These are phyloP conservation scores for Phenganax stokvisi DNA, from an alignment of 92 coral and sea anemone genomes.

Conservation along the genomic window DNA sequence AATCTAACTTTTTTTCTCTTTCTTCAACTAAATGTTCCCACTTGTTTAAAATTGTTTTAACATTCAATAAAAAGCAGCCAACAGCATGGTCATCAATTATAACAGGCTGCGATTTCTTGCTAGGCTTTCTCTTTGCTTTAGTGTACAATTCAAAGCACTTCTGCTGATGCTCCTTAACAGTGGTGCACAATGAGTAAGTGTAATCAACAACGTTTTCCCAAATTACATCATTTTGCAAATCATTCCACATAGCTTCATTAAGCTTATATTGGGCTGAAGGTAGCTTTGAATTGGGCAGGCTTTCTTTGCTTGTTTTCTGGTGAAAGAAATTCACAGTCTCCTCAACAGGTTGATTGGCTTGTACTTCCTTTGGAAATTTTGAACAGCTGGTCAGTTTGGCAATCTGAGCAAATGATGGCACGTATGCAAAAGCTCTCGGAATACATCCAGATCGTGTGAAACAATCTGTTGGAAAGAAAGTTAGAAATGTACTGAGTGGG, in stretches of 20 bases:
- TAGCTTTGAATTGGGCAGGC: neutral
- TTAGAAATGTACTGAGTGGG: no score
- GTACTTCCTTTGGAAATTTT: neutral
- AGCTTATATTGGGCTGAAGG: slow-evolving; percentile 20
- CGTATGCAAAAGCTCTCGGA: slow-evolving; percentile 81
- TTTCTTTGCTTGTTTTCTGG: neutral
- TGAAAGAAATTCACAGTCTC: slow-evolving; percentile 11
- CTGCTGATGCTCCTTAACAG: slow-evolving; percentile 40
- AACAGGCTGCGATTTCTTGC: slow-evolving; percentile 49
- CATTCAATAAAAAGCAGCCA: neutral
- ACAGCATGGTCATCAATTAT: neutral
- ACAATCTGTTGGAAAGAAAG: slow-evolving; percentile 40
- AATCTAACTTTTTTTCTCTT: neutral
- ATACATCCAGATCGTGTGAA: slow-evolving; percentile 48
- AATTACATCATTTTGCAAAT: slow-evolving; percentile 60
- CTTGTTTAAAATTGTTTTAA: neutral
- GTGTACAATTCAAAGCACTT: slow-evolving; percentile 62
- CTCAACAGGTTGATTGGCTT: neutral
- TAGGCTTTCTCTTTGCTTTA: slow-evolving; percentile 41
- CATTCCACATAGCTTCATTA: slow-evolving; percentile 54
- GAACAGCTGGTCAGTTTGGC: slow-evolving; percentile 44
- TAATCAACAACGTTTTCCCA: slow-evolving; percentile 87
- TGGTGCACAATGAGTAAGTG: slow-evolving; percentile 77
- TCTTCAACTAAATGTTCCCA: neutral
- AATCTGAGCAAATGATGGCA: slow-evolving; percentile 71